phyloP scores from a whole-genome alignment of 2,888 invertebrate genomes.

The Apodemia hepburni region DNA sequence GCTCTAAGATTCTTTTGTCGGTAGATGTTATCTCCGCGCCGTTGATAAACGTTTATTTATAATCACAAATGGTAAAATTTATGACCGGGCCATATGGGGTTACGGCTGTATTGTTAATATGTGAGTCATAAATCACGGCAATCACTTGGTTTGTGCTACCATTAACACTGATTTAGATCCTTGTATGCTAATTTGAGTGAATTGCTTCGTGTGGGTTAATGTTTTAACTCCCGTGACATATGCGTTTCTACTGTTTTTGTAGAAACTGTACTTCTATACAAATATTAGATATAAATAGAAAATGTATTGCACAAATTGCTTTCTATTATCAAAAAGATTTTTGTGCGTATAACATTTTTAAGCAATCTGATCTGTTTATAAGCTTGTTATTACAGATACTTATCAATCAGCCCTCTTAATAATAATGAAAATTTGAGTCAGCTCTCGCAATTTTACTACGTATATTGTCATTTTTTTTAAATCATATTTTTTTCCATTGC shows the following conservation, averaged over 20 bases:
- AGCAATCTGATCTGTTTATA: too few species aligned
- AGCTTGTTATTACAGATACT: too few species aligned
- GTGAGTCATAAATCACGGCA: conserved; percentile 37
- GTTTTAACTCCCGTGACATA: background rate
- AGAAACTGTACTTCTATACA: too few species aligned
- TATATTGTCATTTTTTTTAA: too few species aligned
- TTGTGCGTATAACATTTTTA: too few species aligned
- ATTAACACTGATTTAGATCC: conserved; percentile 38
- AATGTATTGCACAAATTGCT: too few species aligned
- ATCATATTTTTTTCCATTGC: too few species aligned
- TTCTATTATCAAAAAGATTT: too few species aligned
- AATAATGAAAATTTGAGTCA: too few species aligned
- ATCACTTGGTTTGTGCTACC: conserved; percentile 41
- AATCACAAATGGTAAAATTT: conserved; percentile 54
- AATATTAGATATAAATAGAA: too few species aligned
- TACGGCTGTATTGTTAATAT: conserved; percentile 55
- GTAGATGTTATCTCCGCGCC: conserved; percentile 21
- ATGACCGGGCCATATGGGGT: conserved; percentile 46
- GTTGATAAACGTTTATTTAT: conserved; percentile 4
- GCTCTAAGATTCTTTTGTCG: conserved; percentile 4
- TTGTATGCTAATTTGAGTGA: conserved; percentile 29
- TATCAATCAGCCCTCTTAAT: too few species aligned
- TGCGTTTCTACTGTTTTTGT: background rate
- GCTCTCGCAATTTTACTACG: too few species aligned
- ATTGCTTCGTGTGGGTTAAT: conserved; percentile 8